These are phyloP conservation scores for Erpetoichthys calabaricus DNA, from an alignment of 2,797 vertebrate species.

Conservation along the genomic window DNA sequence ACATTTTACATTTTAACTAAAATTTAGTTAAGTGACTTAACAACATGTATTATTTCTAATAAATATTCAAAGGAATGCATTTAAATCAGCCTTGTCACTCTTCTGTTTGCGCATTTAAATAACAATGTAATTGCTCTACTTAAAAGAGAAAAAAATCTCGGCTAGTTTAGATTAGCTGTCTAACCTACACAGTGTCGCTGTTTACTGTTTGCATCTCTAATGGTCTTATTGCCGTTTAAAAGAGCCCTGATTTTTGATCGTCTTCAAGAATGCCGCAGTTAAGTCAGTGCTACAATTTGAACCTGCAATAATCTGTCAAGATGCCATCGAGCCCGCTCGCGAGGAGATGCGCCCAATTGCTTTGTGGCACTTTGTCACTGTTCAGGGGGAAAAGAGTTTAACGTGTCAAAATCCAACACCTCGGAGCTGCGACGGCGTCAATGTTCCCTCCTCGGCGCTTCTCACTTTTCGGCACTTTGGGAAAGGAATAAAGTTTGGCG, in stretches of 20 bases:
- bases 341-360: constrained; percentile 38
- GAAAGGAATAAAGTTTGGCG: no score
- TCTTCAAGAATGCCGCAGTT: constrained; percentile 59
- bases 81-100: constrained; percentile 68
- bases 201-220: constrained; percentile 74
- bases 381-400: constrained; percentile 42
- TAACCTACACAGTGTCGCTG: constrained; percentile 59
- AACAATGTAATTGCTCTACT: constrained; percentile 70
- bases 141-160: constrained; percentile 28
- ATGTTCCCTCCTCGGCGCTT: no score
- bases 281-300: constrained; percentile 60
- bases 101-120: constrained; percentile 68
- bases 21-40: constrained; percentile 73
- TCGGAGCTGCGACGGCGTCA: not conserved
- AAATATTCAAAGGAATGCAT: constrained; percentile 74
- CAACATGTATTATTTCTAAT: constrained; percentile 77
- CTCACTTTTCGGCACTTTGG: no score
- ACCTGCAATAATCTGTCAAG: constrained; percentile 61
- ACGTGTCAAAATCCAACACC: constrained; percentile 53
- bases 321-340: constrained; percentile 45
- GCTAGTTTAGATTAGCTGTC: constrained; percentile 71
- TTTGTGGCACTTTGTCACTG: constrained; percentile 53
- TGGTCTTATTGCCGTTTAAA: constrained; percentile 67
- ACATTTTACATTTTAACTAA: constrained; percentile 68
- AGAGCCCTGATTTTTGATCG: constrained; percentile 66